A percentile compares a stretch with the other conserved stretches of the same genome.
Conservation (phyloP, 2,113 vertebrate genomes). For the Irena cyanogastra region DNA sequence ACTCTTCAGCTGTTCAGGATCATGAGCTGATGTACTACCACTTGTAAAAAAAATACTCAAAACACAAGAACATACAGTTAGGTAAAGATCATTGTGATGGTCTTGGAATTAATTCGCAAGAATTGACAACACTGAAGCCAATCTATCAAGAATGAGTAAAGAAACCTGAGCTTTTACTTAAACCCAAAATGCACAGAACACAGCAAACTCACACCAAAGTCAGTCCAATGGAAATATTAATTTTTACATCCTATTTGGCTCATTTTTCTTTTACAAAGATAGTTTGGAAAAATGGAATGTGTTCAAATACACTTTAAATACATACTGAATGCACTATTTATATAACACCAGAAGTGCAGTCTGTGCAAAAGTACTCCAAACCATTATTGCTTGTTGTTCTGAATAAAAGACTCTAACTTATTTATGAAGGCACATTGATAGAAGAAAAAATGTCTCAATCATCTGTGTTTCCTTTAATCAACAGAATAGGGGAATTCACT, state of each 20-base stretch:
- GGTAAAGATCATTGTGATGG: slow-evolving; percentile 55
- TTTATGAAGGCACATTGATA: slow-evolving; percentile 67
- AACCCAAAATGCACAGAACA: slow-evolving; percentile 13
- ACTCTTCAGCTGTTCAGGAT: slow-evolving; percentile 91
- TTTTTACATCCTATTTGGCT: slow-evolving; percentile 73
- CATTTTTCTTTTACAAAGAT: slow-evolving; percentile 41
- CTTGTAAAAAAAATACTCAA: slow-evolving; percentile 74
- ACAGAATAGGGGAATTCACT: slow-evolving; percentile 58
- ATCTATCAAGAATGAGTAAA: slow-evolving; percentile 45
- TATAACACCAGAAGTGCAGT: not conserved
- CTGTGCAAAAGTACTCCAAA: slow-evolving; percentile 44
- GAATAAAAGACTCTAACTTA: slow-evolving; percentile 10
- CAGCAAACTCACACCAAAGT: slow-evolving; percentile 55
- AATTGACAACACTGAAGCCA: slow-evolving; percentile 42
- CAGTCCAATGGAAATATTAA: slow-evolving; percentile 14
- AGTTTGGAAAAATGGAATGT: not conserved
- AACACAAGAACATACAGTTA: slow-evolving; percentile 58
- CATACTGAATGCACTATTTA: not conserved
- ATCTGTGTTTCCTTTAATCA: slow-evolving; percentile 19
- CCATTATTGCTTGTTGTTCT: not conserved
- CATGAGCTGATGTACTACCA: slow-evolving; percentile 74
- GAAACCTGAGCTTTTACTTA: slow-evolving; percentile 53
- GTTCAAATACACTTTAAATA: slow-evolving; percentile 16
- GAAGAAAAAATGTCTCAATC: slow-evolving; percentile 1
- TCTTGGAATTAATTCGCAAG: slow-evolving; percentile 55